Percentiles rank a stretch among this genome's conserved stretches.
These are phyloP conservation scores for Lutjanus argentimaculatus DNA, from an alignment of 2,797 vertebrate genomes.

Conservation along the genomic window DNA sequence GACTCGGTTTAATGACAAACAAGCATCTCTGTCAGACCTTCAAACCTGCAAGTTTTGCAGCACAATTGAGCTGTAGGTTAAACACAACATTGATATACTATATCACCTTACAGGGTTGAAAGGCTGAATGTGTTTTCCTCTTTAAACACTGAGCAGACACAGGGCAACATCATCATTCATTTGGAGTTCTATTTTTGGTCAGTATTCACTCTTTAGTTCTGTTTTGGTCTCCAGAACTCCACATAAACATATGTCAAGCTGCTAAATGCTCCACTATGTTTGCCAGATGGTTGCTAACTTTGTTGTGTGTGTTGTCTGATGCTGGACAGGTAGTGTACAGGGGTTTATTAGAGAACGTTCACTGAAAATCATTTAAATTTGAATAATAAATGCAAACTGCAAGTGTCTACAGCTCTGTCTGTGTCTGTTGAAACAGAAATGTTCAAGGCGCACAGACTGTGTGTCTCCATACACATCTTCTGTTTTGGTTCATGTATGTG, in stretches of 20 bases:
- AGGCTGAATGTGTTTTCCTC: background rate
- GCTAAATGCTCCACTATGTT: background rate
- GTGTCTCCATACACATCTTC: too few relatives aligned
- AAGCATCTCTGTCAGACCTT: background rate
- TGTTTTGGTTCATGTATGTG: too few relatives aligned
- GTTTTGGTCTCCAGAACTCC: background rate
- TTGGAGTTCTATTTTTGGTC: background rate
- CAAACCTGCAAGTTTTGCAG: too few relatives aligned
- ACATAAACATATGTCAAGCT: background rate
- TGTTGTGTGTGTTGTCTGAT: background rate
- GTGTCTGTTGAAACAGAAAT: too few relatives aligned
- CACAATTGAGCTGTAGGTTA: background rate
- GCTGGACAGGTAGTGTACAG: background rate
- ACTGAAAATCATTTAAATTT: background rate
- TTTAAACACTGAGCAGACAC: background rate
- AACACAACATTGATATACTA: background rate
- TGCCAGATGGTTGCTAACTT: background rate
- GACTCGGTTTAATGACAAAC: slow-evolving; percentile 11
- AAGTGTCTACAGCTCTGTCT: too few relatives aligned
- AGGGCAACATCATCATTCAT: background rate
- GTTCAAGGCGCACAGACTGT: too few relatives aligned
- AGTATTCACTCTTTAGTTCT: background rate
- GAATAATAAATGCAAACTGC: too few relatives aligned
- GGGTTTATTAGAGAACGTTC: background rate
- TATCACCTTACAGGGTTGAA: background rate